Conservation (phyloP, 2,797 vertebrate genomes). For the Anas georgica region DNA sequence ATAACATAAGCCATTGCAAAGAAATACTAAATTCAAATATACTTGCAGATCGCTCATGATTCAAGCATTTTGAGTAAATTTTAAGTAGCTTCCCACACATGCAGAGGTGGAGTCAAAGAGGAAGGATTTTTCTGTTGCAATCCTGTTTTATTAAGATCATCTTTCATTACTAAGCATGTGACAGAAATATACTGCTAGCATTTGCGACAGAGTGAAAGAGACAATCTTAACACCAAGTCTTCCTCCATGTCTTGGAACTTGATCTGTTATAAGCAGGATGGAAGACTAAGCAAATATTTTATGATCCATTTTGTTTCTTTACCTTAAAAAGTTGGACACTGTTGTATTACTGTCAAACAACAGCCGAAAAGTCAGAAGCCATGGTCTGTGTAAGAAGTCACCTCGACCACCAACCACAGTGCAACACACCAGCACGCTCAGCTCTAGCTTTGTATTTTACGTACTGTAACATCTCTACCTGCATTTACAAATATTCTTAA, state of each 20-base stretch:
- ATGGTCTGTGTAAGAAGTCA: neutral
- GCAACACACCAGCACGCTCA: accelerated
- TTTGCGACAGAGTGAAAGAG: neutral
- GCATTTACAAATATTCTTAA: neutral
- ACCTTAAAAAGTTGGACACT: neutral
- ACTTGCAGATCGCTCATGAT: neutral
- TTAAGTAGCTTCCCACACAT: neutral
- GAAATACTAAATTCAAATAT: neutral
- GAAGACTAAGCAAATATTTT: neutral
- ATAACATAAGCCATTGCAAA: neutral
- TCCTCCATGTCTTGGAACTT: neutral
- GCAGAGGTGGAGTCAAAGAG: neutral
- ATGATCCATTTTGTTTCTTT: neutral
- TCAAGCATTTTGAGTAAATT: neutral
- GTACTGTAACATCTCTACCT: neutral
- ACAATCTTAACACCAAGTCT: neutral
- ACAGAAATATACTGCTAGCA: neutral
- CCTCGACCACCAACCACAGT: neutral
- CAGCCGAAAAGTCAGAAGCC: neutral
- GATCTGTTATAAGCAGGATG: neutral
- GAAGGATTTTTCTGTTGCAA: neutral
- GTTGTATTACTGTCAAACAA: neutral
- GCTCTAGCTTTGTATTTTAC: neutral
- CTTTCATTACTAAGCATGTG: neutral
- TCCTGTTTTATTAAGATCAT: neutral